A percentile compares a stretch with the other conserved stretches of the same genome.
These are phyloP conservation scores for Bugulina stolonifera DNA, from an alignment of 2,888 invertebrate genomes.

Conservation along the genomic window DNA sequence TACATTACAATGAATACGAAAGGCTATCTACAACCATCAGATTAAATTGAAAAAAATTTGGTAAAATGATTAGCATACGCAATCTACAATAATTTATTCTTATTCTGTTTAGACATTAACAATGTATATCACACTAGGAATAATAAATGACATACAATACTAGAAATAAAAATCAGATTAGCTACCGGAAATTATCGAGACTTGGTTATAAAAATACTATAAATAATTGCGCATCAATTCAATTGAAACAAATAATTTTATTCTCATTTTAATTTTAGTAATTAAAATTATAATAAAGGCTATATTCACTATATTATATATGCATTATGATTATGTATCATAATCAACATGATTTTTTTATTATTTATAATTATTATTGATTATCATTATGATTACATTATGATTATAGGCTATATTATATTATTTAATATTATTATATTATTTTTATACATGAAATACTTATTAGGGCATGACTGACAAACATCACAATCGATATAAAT, in stretches of 20 bases:
- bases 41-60: no score
- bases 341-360: neutral
- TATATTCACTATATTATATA: neutral
- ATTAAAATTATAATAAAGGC: neutral
- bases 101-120: no score
- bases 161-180: no score
- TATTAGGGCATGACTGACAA: neutral
- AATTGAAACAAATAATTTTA: neutral
- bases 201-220: neutral
- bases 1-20: no score
- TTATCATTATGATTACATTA: neutral
- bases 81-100: no score
- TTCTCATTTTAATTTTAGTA: neutral
- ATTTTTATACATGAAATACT: neutral
- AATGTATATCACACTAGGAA: no score
- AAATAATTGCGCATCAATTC: neutral
- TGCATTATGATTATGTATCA: neutral
- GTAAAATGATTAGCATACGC: no score
- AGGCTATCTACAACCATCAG: no score
- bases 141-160: no score
- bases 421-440: neutral
- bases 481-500: neutral
- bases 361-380: neutral
- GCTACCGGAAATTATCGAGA: no score
- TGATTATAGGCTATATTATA: neutral